Percentiles rank a stretch among this genome's conserved stretches.
Conservation (phyloP, 2,113 vertebrate genomes). For the Pithys albifrons region DNA sequence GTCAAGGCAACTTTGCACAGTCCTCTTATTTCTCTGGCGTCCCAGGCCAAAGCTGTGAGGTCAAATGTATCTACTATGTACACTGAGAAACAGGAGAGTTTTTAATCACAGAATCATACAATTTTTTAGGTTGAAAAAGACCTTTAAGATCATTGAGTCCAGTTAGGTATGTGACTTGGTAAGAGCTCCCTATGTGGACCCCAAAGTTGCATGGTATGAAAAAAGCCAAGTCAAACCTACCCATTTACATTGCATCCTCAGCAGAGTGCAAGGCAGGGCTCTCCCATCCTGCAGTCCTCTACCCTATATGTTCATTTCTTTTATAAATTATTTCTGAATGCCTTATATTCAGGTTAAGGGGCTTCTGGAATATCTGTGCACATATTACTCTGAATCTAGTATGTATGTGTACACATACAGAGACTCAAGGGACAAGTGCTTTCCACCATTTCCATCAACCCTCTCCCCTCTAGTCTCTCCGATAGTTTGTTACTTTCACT, state of each 20-base stretch:
- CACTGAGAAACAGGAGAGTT: neutral
- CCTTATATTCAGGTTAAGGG: neutral
- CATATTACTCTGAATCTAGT: neutral
- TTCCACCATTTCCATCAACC: neutral
- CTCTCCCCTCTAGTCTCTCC: neutral
- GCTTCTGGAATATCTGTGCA: neutral
- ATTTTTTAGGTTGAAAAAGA: neutral
- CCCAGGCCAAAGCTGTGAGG: neutral
- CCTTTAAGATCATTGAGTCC: neutral
- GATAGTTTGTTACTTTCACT: slow-evolving; percentile 18
- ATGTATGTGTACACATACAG: neutral
- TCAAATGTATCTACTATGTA: neutral
- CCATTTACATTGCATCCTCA: neutral
- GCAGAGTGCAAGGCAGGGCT: neutral
- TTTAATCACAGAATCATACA: neutral
- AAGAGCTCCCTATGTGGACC: neutral
- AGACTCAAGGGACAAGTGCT: neutral
- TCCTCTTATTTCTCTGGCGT: neutral
- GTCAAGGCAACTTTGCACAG: neutral
- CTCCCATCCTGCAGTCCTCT: neutral
- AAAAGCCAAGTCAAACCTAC: neutral
- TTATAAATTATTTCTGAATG: neutral
- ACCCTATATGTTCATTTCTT: neutral
- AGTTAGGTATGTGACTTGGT: neutral
- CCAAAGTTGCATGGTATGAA: neutral